A percentile compares a stretch with the other conserved stretches of the same genome.
Evolutionary conservation across 2,888 invertebrate species (phyloP).

Genomic region (Mechanitis mazaeus): DNA sequence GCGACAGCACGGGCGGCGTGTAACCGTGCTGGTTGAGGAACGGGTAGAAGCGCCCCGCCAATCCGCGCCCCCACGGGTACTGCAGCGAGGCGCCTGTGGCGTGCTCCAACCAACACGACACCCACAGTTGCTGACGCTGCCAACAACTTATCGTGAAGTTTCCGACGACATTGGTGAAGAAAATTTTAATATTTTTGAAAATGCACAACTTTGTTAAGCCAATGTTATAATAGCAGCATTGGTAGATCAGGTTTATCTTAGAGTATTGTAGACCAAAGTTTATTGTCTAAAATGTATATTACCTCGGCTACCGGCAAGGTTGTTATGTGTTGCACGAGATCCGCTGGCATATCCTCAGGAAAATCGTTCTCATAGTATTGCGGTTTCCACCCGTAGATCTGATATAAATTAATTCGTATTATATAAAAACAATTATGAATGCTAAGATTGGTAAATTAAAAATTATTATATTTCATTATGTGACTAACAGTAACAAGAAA

Average conservation of each 20-base stretch:
- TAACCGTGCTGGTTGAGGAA: slow-evolving; percentile 69
- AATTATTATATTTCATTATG: too few species aligned
- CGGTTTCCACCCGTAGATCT: slow-evolving; percentile 93
- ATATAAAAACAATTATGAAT: not conserved
- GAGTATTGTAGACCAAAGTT: not conserved
- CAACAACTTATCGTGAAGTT: too few species aligned
- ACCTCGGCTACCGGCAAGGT: slow-evolving; percentile 40
- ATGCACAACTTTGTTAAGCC: too few species aligned
- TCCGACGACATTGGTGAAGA: slow-evolving; percentile 13
- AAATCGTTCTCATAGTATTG: slow-evolving; percentile 81
- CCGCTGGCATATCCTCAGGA: slow-evolving; percentile 40
- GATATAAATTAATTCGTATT: slow-evolving; percentile 9
- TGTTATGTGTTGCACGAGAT: slow-evolving; percentile 29
- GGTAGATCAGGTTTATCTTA: too few species aligned
- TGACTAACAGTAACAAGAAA: too few species aligned
- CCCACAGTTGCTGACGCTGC: slow-evolving; percentile 82
- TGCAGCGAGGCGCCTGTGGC: slow-evolving; percentile 54
- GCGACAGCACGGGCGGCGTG: slow-evolving; percentile 76
- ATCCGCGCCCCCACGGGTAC: slow-evolving; percentile 74
- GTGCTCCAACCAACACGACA: slow-evolving; percentile 86
- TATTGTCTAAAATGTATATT: not conserved
- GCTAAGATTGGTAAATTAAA: not conserved
- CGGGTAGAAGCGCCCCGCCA: slow-evolving; percentile 78
- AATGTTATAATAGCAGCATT: too few species aligned
- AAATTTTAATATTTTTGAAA: not conserved